Percentiles rank a stretch among this genome's conserved stretches.
These are phyloP conservation scores for Drosophila silvestris DNA, from an alignment of 2,888 invertebrate species.

Conservation along the genomic window DNA sequence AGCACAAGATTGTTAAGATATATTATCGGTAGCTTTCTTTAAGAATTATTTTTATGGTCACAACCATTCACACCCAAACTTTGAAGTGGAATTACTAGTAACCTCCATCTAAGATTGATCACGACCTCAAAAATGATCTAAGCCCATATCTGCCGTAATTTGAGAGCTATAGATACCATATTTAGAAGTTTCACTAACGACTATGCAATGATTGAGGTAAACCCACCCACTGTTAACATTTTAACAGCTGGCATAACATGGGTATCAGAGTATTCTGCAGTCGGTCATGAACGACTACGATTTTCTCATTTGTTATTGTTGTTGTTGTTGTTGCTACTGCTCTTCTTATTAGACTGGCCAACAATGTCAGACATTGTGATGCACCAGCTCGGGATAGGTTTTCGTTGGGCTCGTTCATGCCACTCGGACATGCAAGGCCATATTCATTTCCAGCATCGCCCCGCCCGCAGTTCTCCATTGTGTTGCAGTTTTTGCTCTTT, in stretches of 20 bases:
- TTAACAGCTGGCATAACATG: not conserved
- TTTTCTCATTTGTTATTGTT: not conserved
- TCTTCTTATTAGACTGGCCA: constrained; percentile 32
- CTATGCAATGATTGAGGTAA: not conserved
- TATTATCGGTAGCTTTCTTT: not conserved
- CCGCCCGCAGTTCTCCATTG: constrained; percentile 19
- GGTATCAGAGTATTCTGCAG: not conserved
- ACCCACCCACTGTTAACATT: no score
- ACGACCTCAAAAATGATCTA: not conserved
- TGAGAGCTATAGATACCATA: not conserved
- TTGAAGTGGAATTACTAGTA: not conserved
- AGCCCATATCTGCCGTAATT: not conserved
- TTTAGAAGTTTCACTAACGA: not conserved
- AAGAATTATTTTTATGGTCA: not conserved
- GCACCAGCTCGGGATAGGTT: not conserved
- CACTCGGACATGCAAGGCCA: constrained; percentile 55
- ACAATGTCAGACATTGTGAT: constrained; percentile 51
- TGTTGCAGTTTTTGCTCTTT: constrained; percentile 52
- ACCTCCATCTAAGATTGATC: not conserved
- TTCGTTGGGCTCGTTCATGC: constrained; percentile 5
- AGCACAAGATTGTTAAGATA: not conserved
- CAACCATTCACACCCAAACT: not conserved
- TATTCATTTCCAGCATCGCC: constrained; percentile 23
- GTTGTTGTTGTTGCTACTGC: constrained; percentile 11
- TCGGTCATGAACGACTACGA: not conserved